Conservation (phyloP, 1,140 invertebrate genomes). For the Calephelis virginiensis region DNA sequence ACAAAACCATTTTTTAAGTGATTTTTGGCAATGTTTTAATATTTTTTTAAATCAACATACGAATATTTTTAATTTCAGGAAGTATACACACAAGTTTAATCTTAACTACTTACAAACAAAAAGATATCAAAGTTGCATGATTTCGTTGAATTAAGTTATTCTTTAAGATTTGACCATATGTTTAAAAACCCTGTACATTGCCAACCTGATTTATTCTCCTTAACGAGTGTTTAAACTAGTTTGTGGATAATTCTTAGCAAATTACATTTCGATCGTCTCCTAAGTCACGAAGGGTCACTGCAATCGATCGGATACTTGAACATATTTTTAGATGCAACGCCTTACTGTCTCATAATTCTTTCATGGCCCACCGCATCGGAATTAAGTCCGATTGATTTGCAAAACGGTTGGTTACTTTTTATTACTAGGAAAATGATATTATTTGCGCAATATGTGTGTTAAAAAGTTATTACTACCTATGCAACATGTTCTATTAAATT, state of each 20-base stretch:
- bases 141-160: not conserved
- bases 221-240: not conserved
- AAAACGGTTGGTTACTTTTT: not conserved
- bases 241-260: slow-evolving; percentile 28
- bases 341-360: slow-evolving; percentile 57
- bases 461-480: too few species aligned
- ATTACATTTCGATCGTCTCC: slow-evolving; percentile 37
- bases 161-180: too few species aligned
- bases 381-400: slow-evolving; percentile 30
- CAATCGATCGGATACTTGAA: slow-evolving; percentile 51
- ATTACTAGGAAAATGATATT: not conserved
- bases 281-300: slow-evolving; percentile 41
- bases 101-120: not conserved
- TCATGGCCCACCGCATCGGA: slow-evolving; percentile 43
- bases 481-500: too few species aligned
- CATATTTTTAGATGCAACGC: slow-evolving; percentile 73
- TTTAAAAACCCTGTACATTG: too few species aligned
- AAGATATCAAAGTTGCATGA: not conserved
- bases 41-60: too few species aligned
- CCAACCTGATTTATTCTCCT: too few species aligned
- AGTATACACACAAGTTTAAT: too few species aligned
- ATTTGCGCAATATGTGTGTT: too few species aligned
- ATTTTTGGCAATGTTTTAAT: too few species aligned
- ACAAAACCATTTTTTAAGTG: too few species aligned
- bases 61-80: too few species aligned